These are phyloP conservation scores for Nannospalax galili DNA, from an alignment of 2,113 vertebrate genomes.

Conservation along the genomic window DNA sequence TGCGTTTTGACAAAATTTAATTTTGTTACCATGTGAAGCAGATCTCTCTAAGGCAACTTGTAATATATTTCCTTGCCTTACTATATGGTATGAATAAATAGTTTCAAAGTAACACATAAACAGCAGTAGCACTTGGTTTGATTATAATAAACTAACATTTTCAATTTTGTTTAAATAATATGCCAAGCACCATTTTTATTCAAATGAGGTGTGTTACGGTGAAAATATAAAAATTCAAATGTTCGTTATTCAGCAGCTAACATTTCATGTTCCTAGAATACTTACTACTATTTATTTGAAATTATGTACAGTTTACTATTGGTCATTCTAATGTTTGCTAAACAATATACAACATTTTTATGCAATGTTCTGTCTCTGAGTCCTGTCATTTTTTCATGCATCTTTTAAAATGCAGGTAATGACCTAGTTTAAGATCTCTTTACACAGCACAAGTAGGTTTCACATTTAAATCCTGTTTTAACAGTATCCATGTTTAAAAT, in stretches of 20 bases:
- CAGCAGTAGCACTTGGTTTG: neutral
- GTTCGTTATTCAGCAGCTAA: conserved; percentile 42
- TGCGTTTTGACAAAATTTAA: neutral
- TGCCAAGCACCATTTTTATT: conserved; percentile 41
- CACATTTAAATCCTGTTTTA: neutral
- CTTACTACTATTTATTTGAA: neutral
- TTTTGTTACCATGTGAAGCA: neutral
- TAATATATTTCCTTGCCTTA: neutral
- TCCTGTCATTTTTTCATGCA: neutral
- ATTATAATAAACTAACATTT: conserved; percentile 56
- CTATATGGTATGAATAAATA: conserved; percentile 7
- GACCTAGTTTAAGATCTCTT: neutral
- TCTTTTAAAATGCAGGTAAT: neutral
- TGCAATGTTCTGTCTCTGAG: neutral
- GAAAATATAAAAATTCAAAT: conserved; percentile 40
- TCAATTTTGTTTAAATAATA: conserved; percentile 55
- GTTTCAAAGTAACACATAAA: neutral
- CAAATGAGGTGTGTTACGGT: conserved; percentile 20
- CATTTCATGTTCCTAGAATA: conserved; percentile 17
- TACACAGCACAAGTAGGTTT: neutral
- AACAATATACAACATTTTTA: neutral
- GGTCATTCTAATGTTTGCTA: neutral
- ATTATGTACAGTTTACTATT: conserved; percentile 36
- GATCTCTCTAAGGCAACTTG: neutral
- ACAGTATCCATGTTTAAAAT: neutral